A percentile compares a stretch with the other conserved stretches of the same genome.
Conservation (phyloP, 1,140 invertebrate species). For the Pogonomyrmex californicus region DNA sequence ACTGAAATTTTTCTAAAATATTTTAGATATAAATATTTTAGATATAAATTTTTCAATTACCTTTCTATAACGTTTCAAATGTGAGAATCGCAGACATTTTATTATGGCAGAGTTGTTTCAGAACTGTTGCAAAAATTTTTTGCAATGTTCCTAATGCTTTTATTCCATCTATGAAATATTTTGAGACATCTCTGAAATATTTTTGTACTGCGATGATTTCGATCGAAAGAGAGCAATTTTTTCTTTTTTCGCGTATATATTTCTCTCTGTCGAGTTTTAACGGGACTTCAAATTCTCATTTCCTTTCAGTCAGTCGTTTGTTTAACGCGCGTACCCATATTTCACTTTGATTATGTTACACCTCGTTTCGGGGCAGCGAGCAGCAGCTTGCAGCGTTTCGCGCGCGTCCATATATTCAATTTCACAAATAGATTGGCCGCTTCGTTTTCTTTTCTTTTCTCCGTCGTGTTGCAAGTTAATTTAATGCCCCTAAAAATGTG, state of each 20-base stretch:
- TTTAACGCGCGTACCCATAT: conserved; percentile 44
- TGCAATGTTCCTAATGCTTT: no score
- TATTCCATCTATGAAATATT: no score
- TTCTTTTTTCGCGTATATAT: not conserved
- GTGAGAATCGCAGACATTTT: no score
- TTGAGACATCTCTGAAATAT: no score
- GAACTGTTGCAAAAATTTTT: no score
- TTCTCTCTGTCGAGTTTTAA: not conserved
- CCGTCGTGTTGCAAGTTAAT: conserved; percentile 45
- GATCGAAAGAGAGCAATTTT: not conserved
- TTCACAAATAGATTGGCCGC: conserved; percentile 60
- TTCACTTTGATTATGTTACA: conserved; percentile 53
- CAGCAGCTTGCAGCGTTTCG: conserved; percentile 14
- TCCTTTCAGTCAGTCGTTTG: conserved; percentile 19
- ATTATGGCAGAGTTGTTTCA: no score
- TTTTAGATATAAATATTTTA: no score
- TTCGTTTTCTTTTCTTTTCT: conserved; percentile 45
- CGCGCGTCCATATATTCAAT: conserved; percentile 56
- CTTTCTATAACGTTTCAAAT: no score
- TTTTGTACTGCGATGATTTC: not conserved
- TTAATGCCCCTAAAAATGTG: conserved; percentile 58
- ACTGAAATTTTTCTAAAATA: no score
- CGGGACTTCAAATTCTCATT: conserved; percentile 25
- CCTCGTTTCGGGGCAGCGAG: conserved; percentile 15
- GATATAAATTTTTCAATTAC: no score